phyloP scores from a whole-genome alignment of 2,797 vertebrate species.

The Acipenser ruthenus region DNA sequence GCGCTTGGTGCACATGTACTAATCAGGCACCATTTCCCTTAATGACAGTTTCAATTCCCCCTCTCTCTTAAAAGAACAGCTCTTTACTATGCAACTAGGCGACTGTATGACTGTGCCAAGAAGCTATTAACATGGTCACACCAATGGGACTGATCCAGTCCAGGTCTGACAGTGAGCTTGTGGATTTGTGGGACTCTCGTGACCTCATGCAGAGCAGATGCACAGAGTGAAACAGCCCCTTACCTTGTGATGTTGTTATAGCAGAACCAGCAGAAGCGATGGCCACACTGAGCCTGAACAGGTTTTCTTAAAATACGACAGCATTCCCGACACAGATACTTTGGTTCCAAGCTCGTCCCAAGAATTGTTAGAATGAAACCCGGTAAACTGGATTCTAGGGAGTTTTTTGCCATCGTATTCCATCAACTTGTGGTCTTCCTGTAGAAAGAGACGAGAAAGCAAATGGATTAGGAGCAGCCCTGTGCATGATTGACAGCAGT shows the following conservation, averaged over 20 bases:
- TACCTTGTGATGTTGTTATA: constrained; percentile 87
- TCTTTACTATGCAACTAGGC: no score
- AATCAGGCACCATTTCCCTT: no score
- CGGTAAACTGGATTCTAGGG: constrained; percentile 63
- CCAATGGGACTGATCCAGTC: no score
- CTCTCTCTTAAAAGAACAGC: no score
- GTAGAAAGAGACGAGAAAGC: constrained; percentile 19
- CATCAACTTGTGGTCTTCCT: constrained; percentile 30
- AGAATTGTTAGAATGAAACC: constrained; percentile 84
- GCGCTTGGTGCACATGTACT: no score
- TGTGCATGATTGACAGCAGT: not conserved
- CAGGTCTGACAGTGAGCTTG: no score
- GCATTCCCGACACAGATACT: constrained; percentile 92
- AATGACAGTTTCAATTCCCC: no score
- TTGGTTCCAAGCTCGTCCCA: constrained; percentile 80
- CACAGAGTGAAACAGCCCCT: no score
- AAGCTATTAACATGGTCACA: no score
- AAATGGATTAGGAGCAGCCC: not conserved
- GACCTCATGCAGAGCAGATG: no score
- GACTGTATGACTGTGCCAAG: no score
- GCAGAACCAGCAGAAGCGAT: constrained; percentile 89
- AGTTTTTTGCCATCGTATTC: constrained; percentile 73
- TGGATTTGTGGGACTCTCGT: no score
- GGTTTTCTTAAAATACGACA: constrained; percentile 81
- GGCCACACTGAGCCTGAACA: constrained; percentile 89